Evolutionary conservation across 2,113 vertebrate species (phyloP).

Genomic region (Nibea albiflora): DNA sequence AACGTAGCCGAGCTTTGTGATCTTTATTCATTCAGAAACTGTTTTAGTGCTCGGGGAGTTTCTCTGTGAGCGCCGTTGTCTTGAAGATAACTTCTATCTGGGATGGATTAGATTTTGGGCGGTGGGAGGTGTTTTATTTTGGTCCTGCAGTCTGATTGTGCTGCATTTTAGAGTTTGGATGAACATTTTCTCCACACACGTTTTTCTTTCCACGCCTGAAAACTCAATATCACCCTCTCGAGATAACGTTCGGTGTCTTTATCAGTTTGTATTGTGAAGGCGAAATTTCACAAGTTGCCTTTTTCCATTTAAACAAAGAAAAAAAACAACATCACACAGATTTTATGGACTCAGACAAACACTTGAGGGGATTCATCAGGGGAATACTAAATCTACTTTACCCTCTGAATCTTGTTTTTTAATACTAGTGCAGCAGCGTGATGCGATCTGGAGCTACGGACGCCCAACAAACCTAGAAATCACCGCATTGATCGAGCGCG

Average conservation of each 20-base stretch:
- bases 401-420: background rate
- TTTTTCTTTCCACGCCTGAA: constrained; percentile 16
- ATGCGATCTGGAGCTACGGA: background rate
- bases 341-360: constrained; percentile 57
- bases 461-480: background rate
- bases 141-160: constrained; percentile 2
- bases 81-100: constrained; percentile 25
- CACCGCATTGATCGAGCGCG: constrained; percentile 19
- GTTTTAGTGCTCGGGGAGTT: constrained; percentile 1
- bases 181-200: background rate
- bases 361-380: constrained; percentile 44
- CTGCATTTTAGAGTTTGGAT: constrained; percentile 27
- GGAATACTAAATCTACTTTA: constrained; percentile 38
- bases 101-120: constrained; percentile 31
- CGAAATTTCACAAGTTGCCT: constrained; percentile 10
- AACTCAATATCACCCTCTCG: constrained; percentile 25
- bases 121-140: constrained; percentile 42
- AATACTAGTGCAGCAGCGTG: background rate
- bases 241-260: constrained; percentile 31
- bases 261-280: constrained; percentile 30
- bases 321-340: constrained; percentile 39
- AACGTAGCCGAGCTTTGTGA: background rate
- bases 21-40: background rate
- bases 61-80: constrained; percentile 2
- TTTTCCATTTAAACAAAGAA: constrained; percentile 47